Conservation (phyloP, 2,113 vertebrate species). For the Rhabdomys dilectus region DNA sequence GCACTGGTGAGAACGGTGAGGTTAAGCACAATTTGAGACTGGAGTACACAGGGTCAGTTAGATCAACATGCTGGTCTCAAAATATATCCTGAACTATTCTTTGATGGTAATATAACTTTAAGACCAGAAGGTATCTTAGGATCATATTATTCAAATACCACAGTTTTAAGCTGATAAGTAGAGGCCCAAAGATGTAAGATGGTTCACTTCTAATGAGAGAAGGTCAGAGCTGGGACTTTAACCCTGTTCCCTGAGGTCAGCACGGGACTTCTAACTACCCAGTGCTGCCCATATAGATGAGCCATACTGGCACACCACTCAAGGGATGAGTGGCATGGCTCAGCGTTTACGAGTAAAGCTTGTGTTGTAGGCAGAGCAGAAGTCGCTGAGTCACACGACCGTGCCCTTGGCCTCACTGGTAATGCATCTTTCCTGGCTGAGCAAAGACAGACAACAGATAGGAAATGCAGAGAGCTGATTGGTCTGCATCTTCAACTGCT, state of each 20-base stretch:
- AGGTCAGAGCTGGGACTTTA: background rate
- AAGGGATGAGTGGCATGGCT: background rate
- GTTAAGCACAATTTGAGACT: background rate
- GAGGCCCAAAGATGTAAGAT: background rate
- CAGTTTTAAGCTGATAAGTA: background rate
- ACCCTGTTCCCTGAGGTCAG: accelerated
- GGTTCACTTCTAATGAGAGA: background rate
- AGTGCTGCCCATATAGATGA: accelerated
- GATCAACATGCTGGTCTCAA: background rate
- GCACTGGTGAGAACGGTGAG: background rate
- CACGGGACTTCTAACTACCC: accelerated
- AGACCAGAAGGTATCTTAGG: background rate
- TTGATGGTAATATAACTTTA: slow-evolving; percentile 11
- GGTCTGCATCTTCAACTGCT: background rate
- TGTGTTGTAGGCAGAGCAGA: background rate
- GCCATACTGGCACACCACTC: background rate
- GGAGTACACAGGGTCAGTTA: background rate
- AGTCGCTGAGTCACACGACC: background rate
- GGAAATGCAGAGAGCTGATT: background rate
- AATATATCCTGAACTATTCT: background rate
- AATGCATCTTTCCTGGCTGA: background rate
- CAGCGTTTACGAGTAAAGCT: background rate
- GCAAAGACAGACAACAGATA: background rate
- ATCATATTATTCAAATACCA: background rate
- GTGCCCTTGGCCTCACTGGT: background rate